Conservation (phyloP, 2,888 invertebrate species). For the Vanessa cardui region DNA sequence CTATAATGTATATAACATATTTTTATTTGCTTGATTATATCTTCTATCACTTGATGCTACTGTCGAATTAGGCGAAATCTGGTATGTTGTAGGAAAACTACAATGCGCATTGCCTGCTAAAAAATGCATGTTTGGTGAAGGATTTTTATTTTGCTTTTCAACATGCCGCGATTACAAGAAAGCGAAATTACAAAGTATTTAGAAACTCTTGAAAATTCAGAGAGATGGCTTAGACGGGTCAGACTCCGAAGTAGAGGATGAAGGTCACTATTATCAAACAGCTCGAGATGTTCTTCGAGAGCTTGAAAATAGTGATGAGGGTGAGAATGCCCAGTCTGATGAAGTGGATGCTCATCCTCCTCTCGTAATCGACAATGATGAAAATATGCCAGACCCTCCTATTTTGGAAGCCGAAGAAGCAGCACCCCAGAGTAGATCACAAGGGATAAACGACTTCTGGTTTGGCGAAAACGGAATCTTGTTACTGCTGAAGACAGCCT, state of each 20-base stretch:
- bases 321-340: too few species aligned
- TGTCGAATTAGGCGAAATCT: constrained; percentile 45
- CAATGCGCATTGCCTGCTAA: constrained; percentile 46
- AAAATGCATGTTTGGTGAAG: constrained; percentile 51
- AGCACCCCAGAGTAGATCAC: constrained; percentile 47
- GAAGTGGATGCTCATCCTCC: constrained; percentile 42
- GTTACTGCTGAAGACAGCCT: constrained; percentile 48
- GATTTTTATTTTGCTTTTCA: constrained; percentile 49
- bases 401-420: constrained; percentile 47
- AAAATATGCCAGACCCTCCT: constrained; percentile 49
- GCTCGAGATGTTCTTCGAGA: constrained; percentile 49
- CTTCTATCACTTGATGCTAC: constrained; percentile 41
- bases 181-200: constrained; percentile 39
- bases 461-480: constrained; percentile 51
- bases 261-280: constrained; percentile 49
- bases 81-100: constrained; percentile 46
- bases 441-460: constrained; percentile 49
- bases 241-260: constrained; percentile 50
- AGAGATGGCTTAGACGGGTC: constrained; percentile 49
- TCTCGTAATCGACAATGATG: constrained; percentile 46
- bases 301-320: constrained; percentile 47
- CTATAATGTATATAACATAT: too few species aligned
- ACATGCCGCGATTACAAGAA: constrained; percentile 24
- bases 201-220: constrained; percentile 51
- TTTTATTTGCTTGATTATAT: constrained; percentile 40